Conservation (phyloP, 2,888 invertebrate genomes). For the Dryadula phaetusa region DNA sequence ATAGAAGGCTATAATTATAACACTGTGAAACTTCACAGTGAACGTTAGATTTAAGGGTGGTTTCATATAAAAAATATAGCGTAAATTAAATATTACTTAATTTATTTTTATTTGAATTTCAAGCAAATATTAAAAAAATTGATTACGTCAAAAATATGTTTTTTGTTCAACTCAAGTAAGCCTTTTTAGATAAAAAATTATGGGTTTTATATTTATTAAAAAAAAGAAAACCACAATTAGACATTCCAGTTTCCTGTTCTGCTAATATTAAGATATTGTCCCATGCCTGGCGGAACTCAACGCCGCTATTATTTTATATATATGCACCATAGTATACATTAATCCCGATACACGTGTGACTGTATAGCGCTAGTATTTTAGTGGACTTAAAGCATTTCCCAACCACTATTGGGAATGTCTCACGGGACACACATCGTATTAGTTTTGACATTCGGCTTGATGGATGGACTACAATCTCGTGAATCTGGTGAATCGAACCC, state of each 20-base stretch:
- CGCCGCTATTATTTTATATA: too few species aligned
- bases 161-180: neutral
- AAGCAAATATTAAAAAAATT: too few species aligned
- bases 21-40: conserved; percentile 76
- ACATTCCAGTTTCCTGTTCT: too few species aligned
- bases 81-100: neutral
- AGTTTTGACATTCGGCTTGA: conserved; percentile 84
- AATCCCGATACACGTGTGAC: too few species aligned
- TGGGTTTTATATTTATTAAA: too few species aligned
- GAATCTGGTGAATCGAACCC: conserved; percentile 70
- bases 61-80: neutral
- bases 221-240: too few species aligned
- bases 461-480: conserved; percentile 79
- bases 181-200: too few species aligned
- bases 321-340: too few species aligned
- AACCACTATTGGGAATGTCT: conserved; percentile 69
- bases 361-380: conserved; percentile 2
- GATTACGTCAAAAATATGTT: too few species aligned
- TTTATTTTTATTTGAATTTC: too few species aligned
- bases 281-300: too few species aligned
- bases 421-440: conserved; percentile 80
- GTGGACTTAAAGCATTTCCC: conserved; percentile 56
- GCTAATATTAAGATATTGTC: too few species aligned
- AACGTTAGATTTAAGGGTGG: conserved; percentile 68
- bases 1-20: conserved; percentile 79